phyloP scores from a whole-genome alignment of 2,113 vertebrate genomes.

The Trogon melanurus region DNA sequence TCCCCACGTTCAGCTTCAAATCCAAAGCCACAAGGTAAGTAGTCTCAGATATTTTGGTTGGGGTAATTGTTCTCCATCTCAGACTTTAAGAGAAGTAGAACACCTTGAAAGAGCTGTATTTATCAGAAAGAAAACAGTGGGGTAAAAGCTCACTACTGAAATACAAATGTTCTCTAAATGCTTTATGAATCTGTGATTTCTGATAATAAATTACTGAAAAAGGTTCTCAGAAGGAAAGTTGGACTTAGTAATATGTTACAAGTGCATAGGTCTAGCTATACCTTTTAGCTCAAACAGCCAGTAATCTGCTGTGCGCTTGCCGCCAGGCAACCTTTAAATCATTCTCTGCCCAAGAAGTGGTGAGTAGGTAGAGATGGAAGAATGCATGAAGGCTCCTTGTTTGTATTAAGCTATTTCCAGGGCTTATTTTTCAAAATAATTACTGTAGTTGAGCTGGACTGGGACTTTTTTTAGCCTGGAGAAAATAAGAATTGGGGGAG shows the following conservation, averaged over 20 bases:
- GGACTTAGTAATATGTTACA: not conserved
- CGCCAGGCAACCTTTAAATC: not conserved
- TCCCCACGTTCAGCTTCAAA: conserved; percentile 54
- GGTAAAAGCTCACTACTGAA: not conserved
- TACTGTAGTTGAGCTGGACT: not conserved
- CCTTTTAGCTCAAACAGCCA: not conserved
- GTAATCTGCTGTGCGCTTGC: not conserved
- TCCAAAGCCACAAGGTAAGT: conserved; percentile 81
- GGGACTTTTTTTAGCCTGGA: too few relatives aligned
- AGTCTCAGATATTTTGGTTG: not conserved
- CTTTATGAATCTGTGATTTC: not conserved
- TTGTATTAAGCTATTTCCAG: not conserved
- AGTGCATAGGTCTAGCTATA: not conserved
- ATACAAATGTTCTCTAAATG: not conserved
- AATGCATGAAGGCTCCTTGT: rapidly evolving
- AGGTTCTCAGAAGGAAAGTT: not conserved
- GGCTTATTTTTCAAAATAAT: not conserved
- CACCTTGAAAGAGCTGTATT: not conserved
- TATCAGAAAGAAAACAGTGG: not conserved
- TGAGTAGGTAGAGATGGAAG: not conserved
- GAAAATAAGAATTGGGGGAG: too few relatives aligned
- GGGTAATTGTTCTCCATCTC: not conserved
- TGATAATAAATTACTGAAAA: not conserved
- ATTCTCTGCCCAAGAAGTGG: not conserved
- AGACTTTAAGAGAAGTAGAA: not conserved